Percentiles rank a stretch among this genome's conserved stretches.
phyloP scores from a whole-genome alignment of 2,888 invertebrate species.

The Lepeophtheirus nordmannii region DNA sequence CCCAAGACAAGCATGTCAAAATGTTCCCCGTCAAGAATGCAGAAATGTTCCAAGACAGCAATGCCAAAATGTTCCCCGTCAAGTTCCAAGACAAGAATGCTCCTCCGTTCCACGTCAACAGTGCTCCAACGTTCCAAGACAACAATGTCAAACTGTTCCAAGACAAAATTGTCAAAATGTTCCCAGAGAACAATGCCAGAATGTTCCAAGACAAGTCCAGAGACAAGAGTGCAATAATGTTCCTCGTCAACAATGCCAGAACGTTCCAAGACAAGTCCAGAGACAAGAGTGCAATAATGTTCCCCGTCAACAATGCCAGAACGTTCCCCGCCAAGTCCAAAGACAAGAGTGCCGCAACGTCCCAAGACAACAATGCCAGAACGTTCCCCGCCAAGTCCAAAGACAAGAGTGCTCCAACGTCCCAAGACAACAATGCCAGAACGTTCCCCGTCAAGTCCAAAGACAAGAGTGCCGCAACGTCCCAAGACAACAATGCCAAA shows the following conservation, averaged over 20 bases:
- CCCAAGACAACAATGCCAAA: conserved; percentile 7
- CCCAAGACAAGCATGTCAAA: conserved; percentile 9
- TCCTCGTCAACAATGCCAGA: conserved; percentile 18
- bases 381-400: neutral
- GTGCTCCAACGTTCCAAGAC: neutral
- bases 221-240: conserved; percentile 11
- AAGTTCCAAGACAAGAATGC: conserved; percentile 15
- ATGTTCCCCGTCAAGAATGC: conserved; percentile 9
- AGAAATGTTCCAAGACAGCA: neutral
- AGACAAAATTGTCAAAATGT: conserved; percentile 11
- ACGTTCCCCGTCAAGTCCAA: conserved; percentile 16
- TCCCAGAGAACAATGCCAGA: conserved; percentile 10
- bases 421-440: conserved; percentile 2
- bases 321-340: conserved; percentile 10
- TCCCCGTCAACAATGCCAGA: conserved; percentile 16
- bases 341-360: conserved; percentile 16
- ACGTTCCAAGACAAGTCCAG: conserved; percentile 3
- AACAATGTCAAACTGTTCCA: conserved; percentile 10
- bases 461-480: conserved; percentile 13
- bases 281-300: conserved; percentile 19
- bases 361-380: neutral
- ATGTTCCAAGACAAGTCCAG: conserved; percentile 13
- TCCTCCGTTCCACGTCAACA: neutral
- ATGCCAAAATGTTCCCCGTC: conserved; percentile 2
- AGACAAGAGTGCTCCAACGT: neutral